phyloP scores from a whole-genome alignment of 2,888 invertebrate genomes.

The Spodoptera littoralis region DNA sequence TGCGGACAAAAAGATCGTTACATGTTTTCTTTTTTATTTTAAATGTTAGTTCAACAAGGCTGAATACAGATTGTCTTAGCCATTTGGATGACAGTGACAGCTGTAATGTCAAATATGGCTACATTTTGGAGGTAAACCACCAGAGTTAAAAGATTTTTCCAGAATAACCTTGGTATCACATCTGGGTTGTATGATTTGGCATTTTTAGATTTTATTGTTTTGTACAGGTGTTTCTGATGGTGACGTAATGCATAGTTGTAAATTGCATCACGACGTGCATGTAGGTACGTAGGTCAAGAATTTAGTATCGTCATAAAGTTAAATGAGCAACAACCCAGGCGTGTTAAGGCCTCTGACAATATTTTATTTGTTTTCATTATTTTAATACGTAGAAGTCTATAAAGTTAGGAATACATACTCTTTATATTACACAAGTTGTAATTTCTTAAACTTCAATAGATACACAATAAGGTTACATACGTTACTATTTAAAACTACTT shows the following conservation, averaged over 20 bases:
- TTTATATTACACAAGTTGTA: neutral
- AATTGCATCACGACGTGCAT: constrained; percentile 12
- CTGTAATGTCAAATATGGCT: no score
- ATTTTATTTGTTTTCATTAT: constrained; percentile 18
- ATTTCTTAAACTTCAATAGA: no score
- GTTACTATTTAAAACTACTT: constrained; percentile 15
- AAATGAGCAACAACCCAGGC: constrained; percentile 3
- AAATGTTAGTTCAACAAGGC: constrained; percentile 44
- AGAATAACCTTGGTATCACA: no score
- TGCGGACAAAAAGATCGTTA: constrained; percentile 83
- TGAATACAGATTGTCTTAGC: no score
- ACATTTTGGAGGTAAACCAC: no score
- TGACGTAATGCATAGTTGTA: constrained; percentile 11
- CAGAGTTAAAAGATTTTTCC: no score
- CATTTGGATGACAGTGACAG: no score
- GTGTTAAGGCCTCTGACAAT: constrained; percentile 17
- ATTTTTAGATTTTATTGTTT: neutral
- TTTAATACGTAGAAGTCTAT: neutral
- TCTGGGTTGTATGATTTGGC: no score
- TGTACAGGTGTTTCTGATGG: neutral
- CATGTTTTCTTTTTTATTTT: constrained; percentile 62
- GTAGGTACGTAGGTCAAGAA: constrained; percentile 11
- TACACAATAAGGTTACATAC: no score
- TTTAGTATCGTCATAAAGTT: constrained; percentile 34
- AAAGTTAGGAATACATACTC: neutral